These are phyloP conservation scores for Trachelus stipa DNA, from an alignment of 2,888 invertebrate genomes.

Conservation along the genomic window DNA sequence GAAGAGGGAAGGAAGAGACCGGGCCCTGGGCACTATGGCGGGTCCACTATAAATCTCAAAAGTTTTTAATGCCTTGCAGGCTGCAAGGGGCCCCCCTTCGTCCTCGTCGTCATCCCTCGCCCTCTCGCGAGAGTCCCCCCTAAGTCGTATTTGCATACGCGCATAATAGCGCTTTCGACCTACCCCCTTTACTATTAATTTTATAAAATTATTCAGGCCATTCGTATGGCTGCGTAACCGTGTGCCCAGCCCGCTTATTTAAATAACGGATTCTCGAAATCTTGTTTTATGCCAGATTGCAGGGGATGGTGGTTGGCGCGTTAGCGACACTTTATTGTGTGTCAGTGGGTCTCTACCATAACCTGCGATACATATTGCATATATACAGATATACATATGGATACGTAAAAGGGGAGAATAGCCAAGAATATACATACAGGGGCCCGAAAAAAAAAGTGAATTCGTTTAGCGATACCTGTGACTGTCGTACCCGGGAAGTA, in stretches of 20 bases:
- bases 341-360: neutral
- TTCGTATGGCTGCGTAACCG: conserved; percentile 35
- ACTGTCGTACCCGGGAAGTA: neutral
- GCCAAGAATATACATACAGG: neutral
- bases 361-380: neutral
- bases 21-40: conserved; percentile 25
- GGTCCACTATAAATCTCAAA: conserved; percentile 61
- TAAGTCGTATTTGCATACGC: conserved; percentile 60
- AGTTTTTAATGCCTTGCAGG: conserved; percentile 62
- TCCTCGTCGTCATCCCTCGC: conserved; percentile 26
- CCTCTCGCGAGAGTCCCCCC: conserved; percentile 31
- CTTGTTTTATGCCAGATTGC: conserved; percentile 55
- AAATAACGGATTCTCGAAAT: conserved; percentile 67
- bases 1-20: neutral
- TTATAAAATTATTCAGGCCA: conserved; percentile 64
- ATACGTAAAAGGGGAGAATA: neutral
- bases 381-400: neutral
- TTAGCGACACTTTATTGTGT: neutral
- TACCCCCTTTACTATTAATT: conserved; percentile 66
- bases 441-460: neutral
- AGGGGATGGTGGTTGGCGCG: conserved; percentile 18
- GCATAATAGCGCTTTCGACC: conserved; percentile 56
- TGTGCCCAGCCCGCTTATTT: conserved; percentile 48
- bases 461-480: neutral
- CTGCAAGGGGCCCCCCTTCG: conserved; percentile 42